Conservation (phyloP, 2,797 vertebrate species). For the Parambassis ranga region DNA sequence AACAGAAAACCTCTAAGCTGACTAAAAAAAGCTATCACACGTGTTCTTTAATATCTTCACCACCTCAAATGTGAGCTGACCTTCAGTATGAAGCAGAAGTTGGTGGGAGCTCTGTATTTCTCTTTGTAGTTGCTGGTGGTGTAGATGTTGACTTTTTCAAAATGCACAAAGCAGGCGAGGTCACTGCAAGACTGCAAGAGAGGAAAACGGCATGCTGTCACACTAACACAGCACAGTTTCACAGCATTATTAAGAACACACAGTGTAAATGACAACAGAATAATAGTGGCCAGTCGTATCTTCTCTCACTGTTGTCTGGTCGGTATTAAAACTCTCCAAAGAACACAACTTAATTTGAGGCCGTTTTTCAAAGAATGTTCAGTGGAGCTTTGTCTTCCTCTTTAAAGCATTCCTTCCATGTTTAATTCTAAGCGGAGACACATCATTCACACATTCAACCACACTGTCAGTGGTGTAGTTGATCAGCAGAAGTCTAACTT, state of each 20-base stretch:
- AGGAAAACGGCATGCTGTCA: not conserved
- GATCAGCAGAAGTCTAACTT: not conserved
- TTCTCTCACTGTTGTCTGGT: not conserved
- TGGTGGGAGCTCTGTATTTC: conserved; percentile 89
- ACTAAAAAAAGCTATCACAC: too few species aligned
- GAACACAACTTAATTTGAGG: not conserved
- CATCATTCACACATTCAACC: conserved; percentile 10
- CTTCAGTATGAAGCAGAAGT: conserved; percentile 92
- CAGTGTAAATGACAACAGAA: too few species aligned
- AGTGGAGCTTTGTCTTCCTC: not conserved
- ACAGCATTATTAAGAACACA: not conserved
- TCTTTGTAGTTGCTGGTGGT: conserved; percentile 82
- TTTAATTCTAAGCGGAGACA: conserved; percentile 12
- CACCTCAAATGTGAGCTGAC: conserved; percentile 62
- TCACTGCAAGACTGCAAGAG: conserved; percentile 83
- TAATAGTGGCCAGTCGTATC: not conserved
- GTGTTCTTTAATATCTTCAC: too few species aligned
- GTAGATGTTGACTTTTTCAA: conserved; percentile 90
- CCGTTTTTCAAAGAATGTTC: not conserved
- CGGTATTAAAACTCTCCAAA: not conserved
- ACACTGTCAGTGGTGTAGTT: not conserved
- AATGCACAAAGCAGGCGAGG: conserved; percentile 86
- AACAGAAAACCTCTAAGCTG: too few species aligned
- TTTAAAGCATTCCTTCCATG: not conserved
- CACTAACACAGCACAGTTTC: not conserved